Conservation (phyloP, 2,888 invertebrate species). For the Luperina testacea region DNA sequence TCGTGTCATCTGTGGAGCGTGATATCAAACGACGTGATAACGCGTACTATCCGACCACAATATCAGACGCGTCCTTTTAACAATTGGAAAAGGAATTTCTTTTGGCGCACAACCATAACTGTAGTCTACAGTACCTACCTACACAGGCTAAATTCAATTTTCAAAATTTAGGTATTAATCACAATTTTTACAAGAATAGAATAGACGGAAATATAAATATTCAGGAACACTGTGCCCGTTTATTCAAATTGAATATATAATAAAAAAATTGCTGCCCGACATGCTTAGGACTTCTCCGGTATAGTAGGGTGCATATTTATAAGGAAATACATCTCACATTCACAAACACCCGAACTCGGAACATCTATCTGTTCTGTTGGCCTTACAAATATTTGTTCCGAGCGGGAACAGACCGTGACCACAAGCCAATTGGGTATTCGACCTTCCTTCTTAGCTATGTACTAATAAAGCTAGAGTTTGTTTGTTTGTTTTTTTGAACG, state of each 20-base stretch:
- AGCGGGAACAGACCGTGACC: constrained; percentile 27
- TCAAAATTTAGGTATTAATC: too few relatives aligned
- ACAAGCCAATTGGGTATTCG: constrained; percentile 9
- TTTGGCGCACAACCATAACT: constrained; percentile 29
- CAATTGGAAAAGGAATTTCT: constrained; percentile 30
- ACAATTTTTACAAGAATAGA: too few relatives aligned
- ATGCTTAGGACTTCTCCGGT: neutral
- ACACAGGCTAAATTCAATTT: too few relatives aligned
- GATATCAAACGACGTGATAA: constrained; percentile 51
- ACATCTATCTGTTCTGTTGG: constrained; percentile 10
- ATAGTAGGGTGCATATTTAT: neutral
- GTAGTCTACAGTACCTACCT: neutral
- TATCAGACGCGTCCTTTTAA: constrained; percentile 29
- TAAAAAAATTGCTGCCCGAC: too few relatives aligned
- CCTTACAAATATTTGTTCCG: constrained; percentile 36
- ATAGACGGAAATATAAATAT: neutral
- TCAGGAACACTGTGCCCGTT: neutral
- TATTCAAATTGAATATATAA: neutral
- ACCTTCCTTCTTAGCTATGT: constrained; percentile 10
- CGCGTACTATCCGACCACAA: constrained; percentile 34
- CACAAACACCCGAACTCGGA: constrained; percentile 14
- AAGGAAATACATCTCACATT: constrained; percentile 30
- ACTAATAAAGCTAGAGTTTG: neutral
- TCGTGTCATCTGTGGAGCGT: constrained; percentile 45
- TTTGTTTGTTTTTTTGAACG: neutral